phyloP scores from a whole-genome alignment of 2,113 vertebrate genomes.

The Antechinus flavipes region DNA sequence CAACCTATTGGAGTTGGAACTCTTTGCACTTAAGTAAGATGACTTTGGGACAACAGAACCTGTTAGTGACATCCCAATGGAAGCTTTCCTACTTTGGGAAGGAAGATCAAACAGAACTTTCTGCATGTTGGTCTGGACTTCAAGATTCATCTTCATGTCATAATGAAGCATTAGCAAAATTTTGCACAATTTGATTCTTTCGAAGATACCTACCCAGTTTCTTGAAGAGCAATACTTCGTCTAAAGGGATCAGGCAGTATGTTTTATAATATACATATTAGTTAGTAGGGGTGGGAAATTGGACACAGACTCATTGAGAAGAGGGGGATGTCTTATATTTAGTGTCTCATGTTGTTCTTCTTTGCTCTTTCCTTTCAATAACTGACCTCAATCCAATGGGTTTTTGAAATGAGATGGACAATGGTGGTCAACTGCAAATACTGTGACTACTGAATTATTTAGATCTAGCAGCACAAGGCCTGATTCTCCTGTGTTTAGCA shows the following conservation, averaged over 20 bases:
- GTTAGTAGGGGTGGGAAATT: neutral
- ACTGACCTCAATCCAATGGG: neutral
- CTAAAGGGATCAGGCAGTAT: neutral
- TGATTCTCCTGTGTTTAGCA: neutral
- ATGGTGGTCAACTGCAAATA: neutral
- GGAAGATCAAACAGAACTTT: no score
- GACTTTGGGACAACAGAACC: no score
- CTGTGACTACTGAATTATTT: conserved; percentile 5
- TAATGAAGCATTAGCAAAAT: neutral
- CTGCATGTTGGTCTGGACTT: no score
- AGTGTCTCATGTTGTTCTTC: neutral
- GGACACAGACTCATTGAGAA: neutral
- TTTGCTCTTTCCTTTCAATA: neutral
- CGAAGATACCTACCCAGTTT: neutral
- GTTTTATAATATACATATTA: neutral
- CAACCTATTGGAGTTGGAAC: no score
- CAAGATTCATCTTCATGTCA: no score
- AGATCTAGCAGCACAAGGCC: neutral
- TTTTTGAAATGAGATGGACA: neutral
- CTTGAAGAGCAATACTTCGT: neutral
- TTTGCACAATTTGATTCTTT: neutral
- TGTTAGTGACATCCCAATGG: no score
- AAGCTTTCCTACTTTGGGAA: no score
- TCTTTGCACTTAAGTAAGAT: no score
- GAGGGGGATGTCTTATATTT: neutral